Evolutionary conservation across 2,113 vertebrate genomes (phyloP), one percentile per base, ranked within the genome.

Genomic region (Dasyornis broadbenti): DNA sequence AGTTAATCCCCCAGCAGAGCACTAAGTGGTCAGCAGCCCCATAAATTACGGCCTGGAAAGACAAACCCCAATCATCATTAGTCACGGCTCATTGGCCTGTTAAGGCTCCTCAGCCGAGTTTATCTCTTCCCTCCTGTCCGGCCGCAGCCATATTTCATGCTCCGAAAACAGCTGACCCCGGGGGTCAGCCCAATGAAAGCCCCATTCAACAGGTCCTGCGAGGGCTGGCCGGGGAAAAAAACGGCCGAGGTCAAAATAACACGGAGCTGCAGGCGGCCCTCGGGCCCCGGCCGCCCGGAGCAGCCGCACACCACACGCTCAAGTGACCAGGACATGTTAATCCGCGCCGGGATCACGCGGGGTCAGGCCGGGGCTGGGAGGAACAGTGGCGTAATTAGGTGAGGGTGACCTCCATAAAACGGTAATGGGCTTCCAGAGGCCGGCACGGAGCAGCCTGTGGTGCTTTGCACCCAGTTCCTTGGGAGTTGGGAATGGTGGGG

Each of bases 151-250:
- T 99, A 98, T 99, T 99, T 99, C 98, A 99, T 97, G 96, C 98
- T 98, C 98, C 97, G 98, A 98, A 97, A 98, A 98, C 97, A 98
- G 95, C 96, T 98, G 98, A 98, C 98, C 98, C 97, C 75, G 1
- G 96, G 98, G 98, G 99, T 98, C 98, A 98, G 92, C 87, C 81
- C 94, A 99, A 98, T 98, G 98, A 99, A 98, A 98, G 98, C 94
- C 97, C 96, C 93, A 96, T 98, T 98, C 98, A 98, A 97, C 98
- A 98, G 99, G 98, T 98, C 98, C 94, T 94, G 78, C 65, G 20
- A 91, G 97, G 97, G 83, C 98, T 95, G n/a, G 9, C 92, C 96
- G 60, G 56, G 91, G 96, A 95, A 86, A 97, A 94, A 97, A 96
- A 92, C 96, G 63, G 92, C 89, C 53, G 95, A 77, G 98, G 98